Conservation (phyloP, 2,113 vertebrate genomes). For the Tetraodon nigroviridis region DNA sequence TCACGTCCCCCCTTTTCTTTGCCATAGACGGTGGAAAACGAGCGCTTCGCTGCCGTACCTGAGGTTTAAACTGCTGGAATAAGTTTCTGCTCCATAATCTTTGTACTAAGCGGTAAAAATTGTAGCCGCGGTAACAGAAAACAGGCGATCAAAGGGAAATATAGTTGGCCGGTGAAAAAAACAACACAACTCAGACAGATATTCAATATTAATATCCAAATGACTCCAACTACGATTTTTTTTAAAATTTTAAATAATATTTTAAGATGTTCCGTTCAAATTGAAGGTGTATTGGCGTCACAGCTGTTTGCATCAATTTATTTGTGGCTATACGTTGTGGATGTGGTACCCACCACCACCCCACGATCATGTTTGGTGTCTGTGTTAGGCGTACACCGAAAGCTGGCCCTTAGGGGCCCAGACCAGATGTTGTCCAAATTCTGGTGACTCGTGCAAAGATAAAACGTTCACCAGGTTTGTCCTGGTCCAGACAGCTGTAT, state of each 20-base stretch:
- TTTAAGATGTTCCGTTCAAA: not conserved
- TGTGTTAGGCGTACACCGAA: not conserved
- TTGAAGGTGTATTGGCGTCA: not conserved
- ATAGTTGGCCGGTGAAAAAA: not conserved
- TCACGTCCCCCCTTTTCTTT: not conserved
- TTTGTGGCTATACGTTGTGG: not conserved
- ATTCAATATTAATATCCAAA: not conserved
- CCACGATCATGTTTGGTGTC: constrained; percentile 2
- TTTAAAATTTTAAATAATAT: no score
- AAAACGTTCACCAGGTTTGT: not conserved
- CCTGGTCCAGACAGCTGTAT: not conserved
- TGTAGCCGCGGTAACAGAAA: no score
- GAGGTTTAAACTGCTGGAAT: not conserved
- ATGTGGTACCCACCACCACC: not conserved
- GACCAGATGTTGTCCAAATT: not conserved
- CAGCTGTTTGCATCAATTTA: not conserved
- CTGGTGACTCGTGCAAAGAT: not conserved
- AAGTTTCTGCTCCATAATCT: not conserved
- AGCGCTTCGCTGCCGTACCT: constrained; percentile 13
- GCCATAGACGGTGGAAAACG: not conserved
- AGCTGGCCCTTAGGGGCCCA: not conserved
- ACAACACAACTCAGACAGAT: no score
- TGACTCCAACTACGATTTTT: not conserved
- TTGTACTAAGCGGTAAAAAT: no score
- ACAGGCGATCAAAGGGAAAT: not conserved